Conservation (phyloP, 1,140 invertebrate species). For the Dreissena rostriformis region DNA sequence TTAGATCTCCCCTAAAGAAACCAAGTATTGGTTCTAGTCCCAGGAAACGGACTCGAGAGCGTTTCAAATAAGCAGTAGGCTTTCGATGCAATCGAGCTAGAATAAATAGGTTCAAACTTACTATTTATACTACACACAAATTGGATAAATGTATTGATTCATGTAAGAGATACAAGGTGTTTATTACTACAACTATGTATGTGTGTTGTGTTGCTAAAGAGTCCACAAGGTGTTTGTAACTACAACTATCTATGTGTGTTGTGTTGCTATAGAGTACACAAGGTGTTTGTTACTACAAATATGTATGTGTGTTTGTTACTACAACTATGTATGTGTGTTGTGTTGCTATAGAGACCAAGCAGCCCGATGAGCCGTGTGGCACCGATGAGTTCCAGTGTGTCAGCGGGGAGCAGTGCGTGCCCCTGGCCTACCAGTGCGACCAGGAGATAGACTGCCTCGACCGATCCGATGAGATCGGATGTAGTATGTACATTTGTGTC, state of each 20-base stretch:
- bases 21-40: too few relatives aligned
- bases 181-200: too few relatives aligned
- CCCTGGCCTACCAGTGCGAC: constrained; percentile 71
- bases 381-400: constrained; percentile 78
- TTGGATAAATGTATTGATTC: too few relatives aligned
- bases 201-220: background rate
- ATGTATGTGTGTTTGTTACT: too few relatives aligned
- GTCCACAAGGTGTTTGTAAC: background rate
- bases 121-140: too few relatives aligned
- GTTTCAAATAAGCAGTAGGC: too few relatives aligned
- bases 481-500: constrained; percentile 53
- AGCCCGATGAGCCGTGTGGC: constrained; percentile 91
- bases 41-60: too few relatives aligned
- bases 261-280: background rate
- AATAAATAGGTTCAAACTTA: too few relatives aligned
- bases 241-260: background rate
- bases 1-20: too few relatives aligned
- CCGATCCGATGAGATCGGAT: constrained; percentile 61
- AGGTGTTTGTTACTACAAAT: too few relatives aligned
- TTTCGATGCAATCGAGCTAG: too few relatives aligned
- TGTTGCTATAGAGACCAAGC: constrained; percentile 8
- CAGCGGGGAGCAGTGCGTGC: constrained; percentile 65
- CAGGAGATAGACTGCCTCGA: constrained; percentile 67
- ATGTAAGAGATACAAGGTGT: too few relatives aligned
- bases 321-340: background rate